Evolutionary conservation across 2,113 vertebrate genomes (phyloP), one percentile per base, ranked within the genome.

Genomic region (Ctenodactylus gundi): DNA sequence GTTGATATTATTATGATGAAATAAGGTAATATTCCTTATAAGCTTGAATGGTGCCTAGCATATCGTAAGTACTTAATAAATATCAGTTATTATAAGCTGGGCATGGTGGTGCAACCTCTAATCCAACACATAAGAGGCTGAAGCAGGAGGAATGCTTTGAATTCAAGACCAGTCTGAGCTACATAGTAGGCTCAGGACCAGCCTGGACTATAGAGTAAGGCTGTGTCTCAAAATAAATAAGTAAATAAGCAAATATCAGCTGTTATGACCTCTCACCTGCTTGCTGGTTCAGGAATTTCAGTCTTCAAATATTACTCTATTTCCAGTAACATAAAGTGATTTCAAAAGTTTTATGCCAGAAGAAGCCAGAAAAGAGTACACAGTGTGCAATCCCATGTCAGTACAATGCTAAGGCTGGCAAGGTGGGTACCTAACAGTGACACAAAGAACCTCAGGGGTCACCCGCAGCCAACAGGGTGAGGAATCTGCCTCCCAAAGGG

Each of bases 231-330:
- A n/a, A n/a, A n/a, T n/a, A n/a, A n/a, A n/a, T n/a, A n/a, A n/a
- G n/a, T n/a, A n/a, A n/a, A n/a, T n/a, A n/a, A n/a, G n/a, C n/a
- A 87, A 86, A 27, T 55, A 39, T 67, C 60, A n/a, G 5, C 78
- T 84, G 23, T 44, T 84, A 46, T 86, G 44, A 87, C 57, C 36
- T 44, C 76, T 21, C 29, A 75, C 49, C 36, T 73, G 62, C 17
- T 90, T 76, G 73, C 11, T 86, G 41, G 62, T 57, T 86, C 51
- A 94, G 55, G 29, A 91, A 62, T 91, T 85, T 91, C 51, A 81
- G 34, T 70, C 60, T 49, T 64, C 88, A 96, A 87, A 55, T 93
- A 57, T 46, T 58, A 85, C 39, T 49, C 70, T 84, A 62, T 21
- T 58, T 75, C 41, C 8, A 90, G 49, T 60, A 86, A 77, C 46